Evolutionary conservation across 2,888 invertebrate species (phyloP).

Genomic region (Phorcus lineatus): DNA sequence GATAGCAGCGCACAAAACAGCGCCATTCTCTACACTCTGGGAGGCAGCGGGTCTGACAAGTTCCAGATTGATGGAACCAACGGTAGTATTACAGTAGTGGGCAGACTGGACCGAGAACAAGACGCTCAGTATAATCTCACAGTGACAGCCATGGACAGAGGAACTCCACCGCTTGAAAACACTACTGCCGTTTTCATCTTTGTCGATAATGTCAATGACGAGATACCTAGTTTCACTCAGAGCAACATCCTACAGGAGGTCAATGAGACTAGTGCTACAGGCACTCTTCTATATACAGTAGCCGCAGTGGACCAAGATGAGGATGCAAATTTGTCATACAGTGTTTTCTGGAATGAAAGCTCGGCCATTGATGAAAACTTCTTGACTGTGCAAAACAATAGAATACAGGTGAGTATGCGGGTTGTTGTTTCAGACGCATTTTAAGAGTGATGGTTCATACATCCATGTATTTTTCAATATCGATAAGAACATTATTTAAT

Average conservation of each 20-base stretch:
- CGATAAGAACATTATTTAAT: no score
- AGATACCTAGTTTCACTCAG: slow-evolving; percentile 82
- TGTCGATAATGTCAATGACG: slow-evolving; percentile 94
- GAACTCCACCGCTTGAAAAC: slow-evolving; percentile 29
- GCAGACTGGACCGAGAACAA: slow-evolving; percentile 91
- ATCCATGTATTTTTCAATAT: no score
- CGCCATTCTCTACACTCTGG: slow-evolving; percentile 90
- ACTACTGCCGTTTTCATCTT: slow-evolving; percentile 78
- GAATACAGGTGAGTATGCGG: slow-evolving; percentile 45
- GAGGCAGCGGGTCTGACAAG: slow-evolving; percentile 92
- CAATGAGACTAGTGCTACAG: slow-evolving; percentile 26
- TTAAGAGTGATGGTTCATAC: no score
- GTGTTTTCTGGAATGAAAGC: slow-evolving; percentile 79
- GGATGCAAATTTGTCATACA: slow-evolving; percentile 82
- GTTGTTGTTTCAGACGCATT: no score
- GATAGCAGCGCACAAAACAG: slow-evolving; percentile 82
- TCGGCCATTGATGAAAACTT: slow-evolving; percentile 50
- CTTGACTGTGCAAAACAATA: slow-evolving; percentile 41
- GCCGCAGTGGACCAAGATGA: slow-evolving; percentile 76
- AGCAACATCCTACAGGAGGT: not conserved
- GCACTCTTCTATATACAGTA: slow-evolving; percentile 80
- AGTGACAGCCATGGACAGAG: slow-evolving; percentile 67
- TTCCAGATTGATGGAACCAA: slow-evolving; percentile 91
- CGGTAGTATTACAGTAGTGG: slow-evolving; percentile 90
- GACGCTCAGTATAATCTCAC: slow-evolving; percentile 57